These are phyloP conservation scores for Rhinoderma darwinii DNA, from an alignment of 2,113 vertebrate species.

Conservation along the genomic window DNA sequence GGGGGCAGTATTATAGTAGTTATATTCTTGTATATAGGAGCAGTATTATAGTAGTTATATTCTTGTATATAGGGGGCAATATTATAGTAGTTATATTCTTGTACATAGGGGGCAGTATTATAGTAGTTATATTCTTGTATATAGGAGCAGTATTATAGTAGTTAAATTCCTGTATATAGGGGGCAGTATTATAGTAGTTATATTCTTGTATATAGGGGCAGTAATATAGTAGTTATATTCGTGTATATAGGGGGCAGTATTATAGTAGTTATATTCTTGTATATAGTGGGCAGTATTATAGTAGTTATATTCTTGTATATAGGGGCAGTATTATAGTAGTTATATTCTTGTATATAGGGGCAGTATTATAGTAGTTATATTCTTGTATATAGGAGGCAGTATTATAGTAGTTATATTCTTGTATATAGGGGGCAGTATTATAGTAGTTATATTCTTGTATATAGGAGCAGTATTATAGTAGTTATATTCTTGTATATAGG, in stretches of 20 bases:
- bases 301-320: neutral
- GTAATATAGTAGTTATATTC: conserved; percentile 5
- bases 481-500: too few species aligned
- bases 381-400: neutral
- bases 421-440: neutral
- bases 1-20: neutral
- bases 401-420: conserved; percentile 12
- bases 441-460: conserved; percentile 1
- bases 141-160: neutral
- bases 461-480: too few species aligned
- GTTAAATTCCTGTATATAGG: neutral
- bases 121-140: conserved; percentile 3
- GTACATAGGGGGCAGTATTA: neutral
- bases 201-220: neutral
- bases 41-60: neutral
- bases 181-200: neutral
- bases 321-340: neutral
- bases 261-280: conserved; percentile 25
- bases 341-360: too few species aligned
- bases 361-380: conserved; percentile 5
- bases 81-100: conserved; percentile 4
- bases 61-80: neutral
- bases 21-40: neutral
- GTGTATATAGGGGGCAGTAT: neutral
- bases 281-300: neutral